Evolutionary conservation across 2,797 vertebrate genomes (phyloP), one percentile per base, ranked within the genome.

Genomic region (Prionace glauca): DNA sequence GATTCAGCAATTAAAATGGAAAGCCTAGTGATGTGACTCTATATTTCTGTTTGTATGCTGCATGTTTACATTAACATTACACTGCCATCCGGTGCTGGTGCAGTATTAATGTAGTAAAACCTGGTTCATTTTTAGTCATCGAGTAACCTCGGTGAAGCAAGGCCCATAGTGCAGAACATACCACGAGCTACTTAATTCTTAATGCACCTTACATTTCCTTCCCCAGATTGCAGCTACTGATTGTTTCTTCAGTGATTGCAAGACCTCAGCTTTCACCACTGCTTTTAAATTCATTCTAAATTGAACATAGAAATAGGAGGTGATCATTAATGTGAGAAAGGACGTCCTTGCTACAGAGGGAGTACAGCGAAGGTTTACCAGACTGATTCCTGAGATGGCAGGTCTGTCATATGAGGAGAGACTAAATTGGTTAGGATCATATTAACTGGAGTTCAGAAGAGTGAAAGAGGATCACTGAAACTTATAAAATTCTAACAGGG

Each of bases 1-100:
- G 62, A 91, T 91, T 69, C 24, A 69, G n/a, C 20, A 92, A 22
- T n/a, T 92, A 9, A 22, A 22, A 92, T 41, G 32, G n/a, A 69
- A 41, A 69, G 29, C 16, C 22, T 9, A 72, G 71, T 74, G 71
- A 74, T 74, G 12, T 50, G 69, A 95, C 56, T 20, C 41, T 24
- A 94, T 14, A 94, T 29, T 62, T 91, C 90, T 69, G 32, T 69
- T 65, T 74, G 92, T 24, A 36, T 50, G 29, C n/a, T 91, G 88
- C 29, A 60, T n/a, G 26, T 32, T 56, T 45, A 56, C 10, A 74
- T 14, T 45, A 56, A 12, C 67, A 29, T 72, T 41, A 77, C 41
- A 56, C 93, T 95, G 71, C 93, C 93, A 95, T 20, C 93, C 74
- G 41, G 41, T 94, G 93, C 32, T 74, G 45, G 50, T 72, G 24